Evolutionary conservation across 2,113 vertebrate genomes (phyloP).

Genomic region (Nycticebus coucang): DNA sequence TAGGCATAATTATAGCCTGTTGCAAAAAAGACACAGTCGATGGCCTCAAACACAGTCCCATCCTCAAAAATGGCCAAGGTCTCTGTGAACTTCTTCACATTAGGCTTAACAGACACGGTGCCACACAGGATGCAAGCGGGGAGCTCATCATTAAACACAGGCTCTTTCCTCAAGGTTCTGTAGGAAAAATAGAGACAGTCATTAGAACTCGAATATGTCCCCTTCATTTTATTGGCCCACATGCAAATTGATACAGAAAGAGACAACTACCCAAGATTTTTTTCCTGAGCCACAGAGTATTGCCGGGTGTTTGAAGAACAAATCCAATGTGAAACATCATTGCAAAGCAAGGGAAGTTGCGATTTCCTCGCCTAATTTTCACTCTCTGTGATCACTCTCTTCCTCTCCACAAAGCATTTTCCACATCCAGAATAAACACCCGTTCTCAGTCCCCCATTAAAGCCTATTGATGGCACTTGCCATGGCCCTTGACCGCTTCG

Average conservation of each 20-base stretch:
- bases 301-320: not conserved
- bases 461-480: too few species aligned
- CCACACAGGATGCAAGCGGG: conserved; percentile 88
- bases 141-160: conserved; percentile 89
- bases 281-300: not conserved
- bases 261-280: not conserved
- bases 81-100: conserved; percentile 86
- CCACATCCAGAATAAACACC: not conserved
- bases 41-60: conserved; percentile 85
- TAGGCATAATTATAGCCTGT: conserved; percentile 89
- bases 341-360: not conserved
- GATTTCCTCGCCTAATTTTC: not conserved
- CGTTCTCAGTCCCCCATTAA: not conserved
- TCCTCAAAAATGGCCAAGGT: conserved; percentile 89
- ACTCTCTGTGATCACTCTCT: not conserved
- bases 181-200: not conserved
- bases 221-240: not conserved
- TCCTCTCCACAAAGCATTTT: not conserved
- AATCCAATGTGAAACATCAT: not conserved
- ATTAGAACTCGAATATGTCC: not conserved
- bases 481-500: not conserved
- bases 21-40: conserved; percentile 90
- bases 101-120: conserved; percentile 85
- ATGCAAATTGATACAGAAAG: not conserved
- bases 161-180: conserved; percentile 84